Evolutionary conservation across 2,888 invertebrate species (phyloP).

Genomic region (Lissonota sp.): DNA sequence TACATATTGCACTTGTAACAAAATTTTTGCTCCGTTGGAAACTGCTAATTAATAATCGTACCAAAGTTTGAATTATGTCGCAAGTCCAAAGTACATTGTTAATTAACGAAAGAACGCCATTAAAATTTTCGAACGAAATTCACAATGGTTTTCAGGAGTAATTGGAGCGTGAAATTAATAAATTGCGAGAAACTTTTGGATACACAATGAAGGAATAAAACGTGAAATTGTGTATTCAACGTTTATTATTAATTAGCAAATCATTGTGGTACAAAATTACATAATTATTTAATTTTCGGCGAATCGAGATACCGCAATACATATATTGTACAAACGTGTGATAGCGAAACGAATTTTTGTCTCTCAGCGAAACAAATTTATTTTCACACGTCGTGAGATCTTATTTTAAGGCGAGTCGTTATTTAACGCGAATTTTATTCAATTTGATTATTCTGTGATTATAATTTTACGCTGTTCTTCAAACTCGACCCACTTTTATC

Average conservation of each 20-base stretch:
- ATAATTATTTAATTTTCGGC: conserved; percentile 25
- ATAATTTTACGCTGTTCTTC: too few species aligned
- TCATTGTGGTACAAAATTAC: conserved; percentile 47
- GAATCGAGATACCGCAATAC: conserved; percentile 21
- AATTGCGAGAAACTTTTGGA: not conserved
- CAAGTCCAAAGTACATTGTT: not conserved
- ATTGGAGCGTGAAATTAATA: not conserved
- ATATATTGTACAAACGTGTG: not conserved
- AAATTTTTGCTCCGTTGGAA: not conserved
- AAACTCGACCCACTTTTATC: too few species aligned
- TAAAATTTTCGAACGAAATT: too few species aligned
- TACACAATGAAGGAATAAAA: not conserved
- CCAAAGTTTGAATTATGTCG: not conserved
- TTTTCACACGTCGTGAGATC: too few species aligned
- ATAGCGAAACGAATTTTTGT: not conserved
- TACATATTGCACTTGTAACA: not conserved
- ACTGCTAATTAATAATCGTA: conserved; percentile 19
- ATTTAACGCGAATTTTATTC: too few species aligned
- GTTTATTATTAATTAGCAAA: conserved; percentile 37
- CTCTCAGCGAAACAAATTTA: too few species aligned
- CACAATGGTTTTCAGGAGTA: too few species aligned
- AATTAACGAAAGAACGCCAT: not conserved
- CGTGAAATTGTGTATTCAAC: conserved; percentile 13
- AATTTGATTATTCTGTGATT: too few species aligned
- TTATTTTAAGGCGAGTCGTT: too few species aligned